phyloP scores from a whole-genome alignment of 1,140 invertebrate genomes.

The Cryptotermes secundus region DNA sequence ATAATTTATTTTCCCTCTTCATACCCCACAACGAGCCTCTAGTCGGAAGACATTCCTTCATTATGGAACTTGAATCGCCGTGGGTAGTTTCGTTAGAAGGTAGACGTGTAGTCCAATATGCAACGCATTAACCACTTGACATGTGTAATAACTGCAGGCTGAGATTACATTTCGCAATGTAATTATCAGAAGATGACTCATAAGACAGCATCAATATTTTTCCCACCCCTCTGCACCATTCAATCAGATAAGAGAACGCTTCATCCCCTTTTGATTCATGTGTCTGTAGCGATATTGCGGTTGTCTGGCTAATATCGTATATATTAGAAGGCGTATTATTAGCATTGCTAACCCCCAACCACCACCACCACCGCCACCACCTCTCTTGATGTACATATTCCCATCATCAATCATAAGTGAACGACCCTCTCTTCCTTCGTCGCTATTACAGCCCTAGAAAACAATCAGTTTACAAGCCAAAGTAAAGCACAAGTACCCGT shows the following conservation, averaged over 20 bases:
- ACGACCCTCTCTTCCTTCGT: conserved; percentile 1
- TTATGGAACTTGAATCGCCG: too few relatives aligned
- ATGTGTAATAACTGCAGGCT: neutral
- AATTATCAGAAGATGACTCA: conserved; percentile 14
- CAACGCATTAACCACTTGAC: neutral
- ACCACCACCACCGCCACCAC: neutral
- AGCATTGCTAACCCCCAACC: neutral
- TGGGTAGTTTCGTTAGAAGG: too few relatives aligned
- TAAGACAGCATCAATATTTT: neutral
- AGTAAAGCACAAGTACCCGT: neutral
- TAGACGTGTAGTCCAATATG: neutral
- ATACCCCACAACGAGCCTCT: too few relatives aligned
- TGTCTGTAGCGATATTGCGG: neutral
- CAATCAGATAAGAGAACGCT: neutral
- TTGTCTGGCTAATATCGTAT: neutral
- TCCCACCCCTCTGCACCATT: neutral
- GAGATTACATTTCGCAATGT: neutral
- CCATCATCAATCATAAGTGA: conserved; percentile 3
- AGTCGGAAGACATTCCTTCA: too few relatives aligned
- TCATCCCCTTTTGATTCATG: neutral
- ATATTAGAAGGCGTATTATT: conserved; percentile 18
- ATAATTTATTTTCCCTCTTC: too few relatives aligned
- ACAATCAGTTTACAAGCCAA: conserved; percentile 16
- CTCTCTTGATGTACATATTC: conserved; percentile 16
- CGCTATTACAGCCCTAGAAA: neutral